Evolutionary conservation across 2,888 invertebrate species (phyloP).

Genomic region (Stramonita haemastoma): DNA sequence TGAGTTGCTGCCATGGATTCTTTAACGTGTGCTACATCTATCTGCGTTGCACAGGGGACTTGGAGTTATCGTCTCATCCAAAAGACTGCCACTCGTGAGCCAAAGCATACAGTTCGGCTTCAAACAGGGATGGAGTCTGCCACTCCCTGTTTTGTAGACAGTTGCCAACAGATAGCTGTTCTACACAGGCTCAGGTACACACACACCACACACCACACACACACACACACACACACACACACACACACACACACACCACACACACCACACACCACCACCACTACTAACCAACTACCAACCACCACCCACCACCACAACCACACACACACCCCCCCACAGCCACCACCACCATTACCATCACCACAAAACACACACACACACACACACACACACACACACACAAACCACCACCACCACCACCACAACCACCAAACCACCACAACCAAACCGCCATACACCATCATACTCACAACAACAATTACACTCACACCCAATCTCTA

Average conservation of each 20-base stretch:
- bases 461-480: background rate
- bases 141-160: too few species aligned
- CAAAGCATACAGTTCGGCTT: too few species aligned
- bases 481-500: background rate
- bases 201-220: too few species aligned
- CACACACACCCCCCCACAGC: constrained; percentile 6
- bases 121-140: too few species aligned
- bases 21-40: too few species aligned
- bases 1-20: too few species aligned
- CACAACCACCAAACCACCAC: background rate
- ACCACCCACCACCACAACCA: background rate
- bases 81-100: too few species aligned
- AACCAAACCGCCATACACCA: background rate
- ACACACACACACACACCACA: background rate
- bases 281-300: too few species aligned
- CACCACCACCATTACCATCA: background rate
- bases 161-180: too few species aligned
- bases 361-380: background rate
- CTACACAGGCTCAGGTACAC: too few species aligned
- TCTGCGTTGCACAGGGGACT: too few species aligned
- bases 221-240: constrained; percentile 20
- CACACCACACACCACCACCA: background rate
- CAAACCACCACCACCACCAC: background rate
- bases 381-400: background rate
- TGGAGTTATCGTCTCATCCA: too few species aligned